Evolutionary conservation across 2,888 invertebrate genomes (phyloP).

Genomic region (Tromatobia lineatoria): DNA sequence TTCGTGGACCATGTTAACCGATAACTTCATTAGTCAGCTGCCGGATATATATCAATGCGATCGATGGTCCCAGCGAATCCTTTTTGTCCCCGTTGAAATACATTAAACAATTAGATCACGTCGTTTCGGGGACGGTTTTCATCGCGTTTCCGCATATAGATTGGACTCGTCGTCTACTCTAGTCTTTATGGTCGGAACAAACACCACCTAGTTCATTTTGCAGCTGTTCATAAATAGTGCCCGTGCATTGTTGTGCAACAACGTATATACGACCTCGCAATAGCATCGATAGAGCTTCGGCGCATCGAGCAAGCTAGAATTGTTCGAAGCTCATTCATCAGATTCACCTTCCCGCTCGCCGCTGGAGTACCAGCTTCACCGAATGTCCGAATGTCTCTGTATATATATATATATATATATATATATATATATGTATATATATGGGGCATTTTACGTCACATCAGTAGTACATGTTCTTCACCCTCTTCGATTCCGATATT

Average conservation of each 20-base stretch:
- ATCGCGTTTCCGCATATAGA: background rate
- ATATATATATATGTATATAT: too few relatives aligned
- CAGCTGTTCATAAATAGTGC: conserved; percentile 29
- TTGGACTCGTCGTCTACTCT: background rate
- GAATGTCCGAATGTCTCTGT: conserved; percentile 44
- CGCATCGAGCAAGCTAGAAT: conserved; percentile 49
- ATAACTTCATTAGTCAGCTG: too few relatives aligned
- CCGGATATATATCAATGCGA: too few relatives aligned
- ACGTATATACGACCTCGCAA: conserved; percentile 12
- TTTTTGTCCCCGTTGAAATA: background rate
- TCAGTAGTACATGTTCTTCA: too few relatives aligned
- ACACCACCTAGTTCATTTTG: conserved; percentile 17
- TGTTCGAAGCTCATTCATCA: conserved; percentile 63
- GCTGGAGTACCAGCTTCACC: conserved; percentile 36
- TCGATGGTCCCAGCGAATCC: background rate
- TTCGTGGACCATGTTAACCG: too few relatives aligned
- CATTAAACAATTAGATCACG: background rate
- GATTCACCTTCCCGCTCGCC: conserved; percentile 45
- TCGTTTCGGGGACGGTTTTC: background rate
- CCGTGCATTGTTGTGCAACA: conserved; percentile 8
- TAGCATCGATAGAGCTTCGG: conserved; percentile 33
- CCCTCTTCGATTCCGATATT: too few relatives aligned
- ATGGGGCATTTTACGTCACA: too few relatives aligned
- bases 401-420: background rate
- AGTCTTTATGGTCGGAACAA: background rate